Conservation (phyloP, 2,113 vertebrate species). For the Tachycineta bicolor region DNA sequence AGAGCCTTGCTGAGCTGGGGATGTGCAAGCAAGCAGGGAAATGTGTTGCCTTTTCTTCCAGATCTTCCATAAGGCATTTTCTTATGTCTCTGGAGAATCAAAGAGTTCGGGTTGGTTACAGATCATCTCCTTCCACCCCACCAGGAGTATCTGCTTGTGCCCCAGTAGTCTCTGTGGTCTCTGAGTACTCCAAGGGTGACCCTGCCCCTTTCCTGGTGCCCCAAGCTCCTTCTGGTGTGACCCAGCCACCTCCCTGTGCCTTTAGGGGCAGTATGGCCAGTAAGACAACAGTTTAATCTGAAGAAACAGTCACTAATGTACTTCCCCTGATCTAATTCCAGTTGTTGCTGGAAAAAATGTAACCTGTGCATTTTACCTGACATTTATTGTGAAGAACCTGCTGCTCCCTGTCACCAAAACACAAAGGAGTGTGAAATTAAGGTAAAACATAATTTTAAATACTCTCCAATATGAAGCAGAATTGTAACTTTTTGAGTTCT, state of each 20-base stretch:
- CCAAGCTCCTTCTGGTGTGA: neutral
- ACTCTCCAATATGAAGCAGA: neutral
- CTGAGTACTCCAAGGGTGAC: neutral
- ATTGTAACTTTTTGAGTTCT: neutral
- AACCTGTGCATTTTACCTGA: neutral
- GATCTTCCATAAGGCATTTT: neutral
- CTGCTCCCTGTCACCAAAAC: neutral
- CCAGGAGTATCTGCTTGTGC: neutral
- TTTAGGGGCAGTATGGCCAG: neutral
- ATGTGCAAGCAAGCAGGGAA: neutral
- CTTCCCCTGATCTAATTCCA: neutral
- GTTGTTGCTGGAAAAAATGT: neutral
- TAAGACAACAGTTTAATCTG: neutral
- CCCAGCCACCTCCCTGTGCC: neutral
- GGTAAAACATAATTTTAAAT: neutral
- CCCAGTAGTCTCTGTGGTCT: neutral
- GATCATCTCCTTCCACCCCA: neutral
- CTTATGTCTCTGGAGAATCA: neutral
- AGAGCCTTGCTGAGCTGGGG: neutral
- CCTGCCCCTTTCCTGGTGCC: neutral
- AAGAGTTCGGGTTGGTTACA: neutral
- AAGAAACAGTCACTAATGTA: neutral
- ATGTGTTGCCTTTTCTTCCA: neutral
- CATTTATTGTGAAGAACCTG: neutral
- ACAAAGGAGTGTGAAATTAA: neutral